A percentile compares a stretch with the other conserved stretches of the same genome.
phyloP scores from a whole-genome alignment of 2,797 vertebrate species.

The Sibirionetta formosa region DNA sequence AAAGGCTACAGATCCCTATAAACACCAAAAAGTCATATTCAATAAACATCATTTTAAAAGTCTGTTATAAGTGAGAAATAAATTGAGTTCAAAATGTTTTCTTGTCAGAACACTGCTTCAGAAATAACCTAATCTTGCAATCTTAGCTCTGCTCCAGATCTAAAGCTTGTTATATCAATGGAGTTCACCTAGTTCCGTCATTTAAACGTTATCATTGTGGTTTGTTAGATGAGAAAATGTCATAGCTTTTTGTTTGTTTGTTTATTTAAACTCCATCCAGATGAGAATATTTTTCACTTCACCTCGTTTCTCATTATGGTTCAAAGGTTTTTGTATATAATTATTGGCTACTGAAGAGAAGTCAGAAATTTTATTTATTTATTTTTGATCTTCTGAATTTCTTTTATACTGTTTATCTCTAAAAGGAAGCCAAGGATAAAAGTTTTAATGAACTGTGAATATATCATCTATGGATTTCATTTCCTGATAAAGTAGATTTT shows the following conservation, averaged over 20 bases:
- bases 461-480: not conserved
- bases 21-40: not conserved
- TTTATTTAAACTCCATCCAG: conserved; percentile 6
- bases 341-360: conserved; percentile 51
- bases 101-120: conserved; percentile 68
- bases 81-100: conserved; percentile 67
- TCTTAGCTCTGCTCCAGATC: conserved; percentile 24
- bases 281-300: conserved; percentile 31
- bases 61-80: conserved; percentile 70
- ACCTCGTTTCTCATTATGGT: conserved; percentile 3
- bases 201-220: conserved; percentile 53
- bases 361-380: not conserved
- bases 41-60: conserved; percentile 35
- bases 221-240: conserved; percentile 35
- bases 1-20: not conserved
- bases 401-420: conserved; percentile 49
- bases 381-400: not conserved
- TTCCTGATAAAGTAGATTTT: conserved; percentile 9
- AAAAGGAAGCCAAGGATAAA: not conserved
- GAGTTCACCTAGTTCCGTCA: conserved; percentile 54
- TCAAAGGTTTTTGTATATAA: conserved; percentile 6
- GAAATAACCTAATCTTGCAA: conserved; percentile 62
- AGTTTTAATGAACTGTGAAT: not conserved
- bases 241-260: not conserved
- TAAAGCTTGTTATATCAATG: conserved; percentile 27